Evolutionary conservation across 2,888 invertebrate genomes (phyloP), one percentile per base, ranked within the genome.

Genomic region (Orthosia gothica): DNA sequence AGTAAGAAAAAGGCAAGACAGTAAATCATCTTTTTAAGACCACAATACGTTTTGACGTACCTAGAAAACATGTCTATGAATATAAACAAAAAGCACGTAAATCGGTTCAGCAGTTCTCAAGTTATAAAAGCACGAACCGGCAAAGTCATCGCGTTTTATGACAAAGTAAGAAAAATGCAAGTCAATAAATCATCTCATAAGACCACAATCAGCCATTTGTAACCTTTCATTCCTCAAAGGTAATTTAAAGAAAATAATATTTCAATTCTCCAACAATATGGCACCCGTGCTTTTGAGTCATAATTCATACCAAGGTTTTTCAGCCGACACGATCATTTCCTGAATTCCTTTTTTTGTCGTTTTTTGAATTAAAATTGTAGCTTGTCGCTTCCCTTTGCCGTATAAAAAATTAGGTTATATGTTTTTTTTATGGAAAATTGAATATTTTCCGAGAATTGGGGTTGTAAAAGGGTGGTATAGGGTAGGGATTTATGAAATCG

Each of bases 201-300:
- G 20, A 20, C 18, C 20, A 57, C 47, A 82, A 68, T 82, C 72
- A 26, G 11, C 65, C 57, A 58, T 54, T 58, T 52, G 16, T 20
- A 26, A 68, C 47, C 26, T 18, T 73, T 45, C 20, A 54, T 67
- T 50, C 57, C 45, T 59, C 26, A n/a, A 50, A 61, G 45, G 58
- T 72, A 86, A 82, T 81, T 73, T 82, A 59, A 80, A 75, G 71
- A 78, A 81, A 82, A 81, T 81, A 80, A 82, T 85, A 79, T 66
- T 87, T 88, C 83, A 85, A 87, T 88, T 82, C 80, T 40, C 80
- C 66, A 54, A 79, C 88, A 87, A 86, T 87, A 87, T 72, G 82
- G 80, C 74, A 32, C 20, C 20, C 50, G 57, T 67, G 76, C 70
- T 81, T 59, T 63, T 50, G 54, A n/a, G 73, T 69, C 77, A 88